Base-by-base conservation (phyloP, 2,888 invertebrate species). In the Lochmaea capreae region DNA sequence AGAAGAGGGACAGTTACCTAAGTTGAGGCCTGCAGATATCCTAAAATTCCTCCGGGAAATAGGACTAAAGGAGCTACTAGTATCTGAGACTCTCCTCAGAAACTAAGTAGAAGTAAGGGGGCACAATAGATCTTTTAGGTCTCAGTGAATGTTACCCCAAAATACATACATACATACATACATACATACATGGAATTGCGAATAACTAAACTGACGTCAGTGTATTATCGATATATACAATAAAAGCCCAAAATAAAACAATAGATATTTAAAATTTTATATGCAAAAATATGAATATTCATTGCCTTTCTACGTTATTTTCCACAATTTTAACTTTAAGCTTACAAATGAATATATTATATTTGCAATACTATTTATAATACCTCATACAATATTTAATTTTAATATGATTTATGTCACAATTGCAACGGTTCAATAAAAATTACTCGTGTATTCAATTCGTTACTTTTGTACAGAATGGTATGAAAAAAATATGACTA, bases 211-310 rank as follows among this genome's bases (percentile, higher is more conserved):
- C 26, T 33, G 26, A 5, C 4, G 26, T 33, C 26, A 33, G 5
- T 33, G 26, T 4, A 33, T 33, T 5, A 5, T 5, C 0, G 2
- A 33, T 4, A 5, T 33, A 33, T 4, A 5, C 11, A 46, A 18
- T 33, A n/a, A 54, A 33, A 65, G 1, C 39, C n/a, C 26, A 14
- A 65, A 65, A 65, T 54, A 22, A 46, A 65, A 14, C 33, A 16
- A 65, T 54, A 33, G 26, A 54, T 65, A 46, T 33, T 26, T 26
- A 5, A 22, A 52, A 65, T 65, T 33, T 52, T 22, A 65, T n/a
- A 52, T 33, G 52, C 33, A 54, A 14, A 1, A 54, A 33, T 52
- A 52, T 65, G 65, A 65, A 65, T 65, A 65, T 65, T 65, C 54
- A 65, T 65, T 33, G 54, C 52, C 43, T 54, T 65, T 49, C 26